Conservation (phyloP, 2,113 vertebrate species). For the Nothocercus nigrocapillus region DNA sequence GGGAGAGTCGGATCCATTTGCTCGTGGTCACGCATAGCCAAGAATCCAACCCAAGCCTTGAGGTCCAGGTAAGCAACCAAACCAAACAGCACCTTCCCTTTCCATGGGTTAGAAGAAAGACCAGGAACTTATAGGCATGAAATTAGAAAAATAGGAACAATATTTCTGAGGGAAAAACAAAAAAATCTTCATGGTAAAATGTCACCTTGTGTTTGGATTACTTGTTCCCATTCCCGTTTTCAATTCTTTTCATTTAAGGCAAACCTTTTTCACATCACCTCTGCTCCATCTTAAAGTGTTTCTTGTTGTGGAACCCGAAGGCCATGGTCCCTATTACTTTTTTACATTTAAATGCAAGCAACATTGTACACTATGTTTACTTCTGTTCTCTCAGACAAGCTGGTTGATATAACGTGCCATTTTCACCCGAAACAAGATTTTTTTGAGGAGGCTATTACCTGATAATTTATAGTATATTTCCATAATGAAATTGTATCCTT, state of each 20-base stretch:
- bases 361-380: background rate
- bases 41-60: background rate
- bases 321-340: accelerated
- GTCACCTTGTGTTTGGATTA: accelerated
- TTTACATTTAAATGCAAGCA: background rate
- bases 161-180: too few relatives aligned
- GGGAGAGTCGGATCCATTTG: background rate
- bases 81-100: background rate
- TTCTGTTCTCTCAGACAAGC: background rate
- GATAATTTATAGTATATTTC: background rate
- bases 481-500: background rate
- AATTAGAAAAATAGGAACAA: background rate
- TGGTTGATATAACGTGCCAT: background rate
- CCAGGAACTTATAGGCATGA: background rate
- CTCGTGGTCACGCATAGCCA: background rate
- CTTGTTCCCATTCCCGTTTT: background rate
- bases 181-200: background rate
- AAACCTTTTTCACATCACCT: background rate
- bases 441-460: background rate
- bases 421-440: background rate
- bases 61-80: background rate
- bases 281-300: background rate
- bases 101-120: background rate
- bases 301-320: background rate
- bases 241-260: background rate